These are phyloP conservation scores for Bombus huntii DNA, from an alignment of 1,140 invertebrate species.

Conservation along the genomic window DNA sequence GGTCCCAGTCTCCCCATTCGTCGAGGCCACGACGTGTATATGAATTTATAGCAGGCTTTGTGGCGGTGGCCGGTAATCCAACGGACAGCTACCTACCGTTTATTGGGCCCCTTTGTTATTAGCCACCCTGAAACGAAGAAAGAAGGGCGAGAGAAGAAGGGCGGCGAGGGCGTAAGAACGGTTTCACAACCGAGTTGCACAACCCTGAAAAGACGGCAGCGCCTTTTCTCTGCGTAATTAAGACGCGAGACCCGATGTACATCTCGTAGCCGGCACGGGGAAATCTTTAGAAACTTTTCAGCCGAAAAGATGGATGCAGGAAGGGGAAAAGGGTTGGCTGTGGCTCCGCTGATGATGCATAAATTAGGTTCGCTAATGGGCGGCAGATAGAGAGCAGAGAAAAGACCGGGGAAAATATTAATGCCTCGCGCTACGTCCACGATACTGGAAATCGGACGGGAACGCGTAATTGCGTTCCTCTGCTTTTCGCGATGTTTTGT, in stretches of 20 bases:
- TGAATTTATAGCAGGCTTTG: conserved; percentile 77
- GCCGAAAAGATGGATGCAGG: conserved; percentile 78
- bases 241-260: conserved; percentile 63
- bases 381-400: conserved; percentile 60
- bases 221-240: conserved; percentile 75
- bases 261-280: neutral
- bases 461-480: conserved; percentile 53
- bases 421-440: conserved; percentile 51
- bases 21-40: conserved; percentile 74
- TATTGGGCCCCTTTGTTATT: conserved; percentile 77
- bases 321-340: conserved; percentile 73
- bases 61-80: conserved; percentile 71
- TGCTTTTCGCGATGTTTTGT: conserved; percentile 26
- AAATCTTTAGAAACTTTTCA: conserved; percentile 79
- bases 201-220: conserved; percentile 63
- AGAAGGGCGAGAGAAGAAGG: neutral
- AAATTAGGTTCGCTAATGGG: conserved; percentile 78
- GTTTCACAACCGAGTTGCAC: conserved; percentile 40
- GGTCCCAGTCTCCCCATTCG: conserved; percentile 24
- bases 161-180: neutral
- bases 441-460: conserved; percentile 18
- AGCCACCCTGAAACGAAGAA: conserved; percentile 34
- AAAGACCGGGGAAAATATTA: conserved; percentile 76
- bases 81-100: conserved; percentile 75
- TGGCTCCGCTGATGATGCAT: conserved; percentile 75